Percentiles rank a stretch among this genome's conserved stretches.
Evolutionary conservation across 1,140 invertebrate genomes (phyloP).

Genomic region (Araneus ventricosus): DNA sequence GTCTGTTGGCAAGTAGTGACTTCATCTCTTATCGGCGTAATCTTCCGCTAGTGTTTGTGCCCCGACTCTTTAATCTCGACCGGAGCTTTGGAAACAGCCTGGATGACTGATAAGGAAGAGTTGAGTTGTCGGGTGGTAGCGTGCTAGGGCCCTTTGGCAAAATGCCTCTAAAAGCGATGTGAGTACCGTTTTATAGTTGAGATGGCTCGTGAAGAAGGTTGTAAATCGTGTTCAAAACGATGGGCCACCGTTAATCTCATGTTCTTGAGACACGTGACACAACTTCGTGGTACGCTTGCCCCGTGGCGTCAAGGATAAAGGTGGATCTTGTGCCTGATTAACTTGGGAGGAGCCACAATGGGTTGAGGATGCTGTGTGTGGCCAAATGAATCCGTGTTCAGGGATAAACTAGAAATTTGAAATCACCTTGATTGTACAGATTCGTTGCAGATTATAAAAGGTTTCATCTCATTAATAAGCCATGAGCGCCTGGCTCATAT

Average conservation of each 20-base stretch:
- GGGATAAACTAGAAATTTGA: too few species aligned
- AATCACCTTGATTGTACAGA: too few species aligned
- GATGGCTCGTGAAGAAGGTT: slow-evolving; percentile 1
- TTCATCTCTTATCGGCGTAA: slow-evolving; percentile 22
- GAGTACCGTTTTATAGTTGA: slow-evolving; percentile 20
- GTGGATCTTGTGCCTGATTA: not conserved
- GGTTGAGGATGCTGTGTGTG: not conserved
- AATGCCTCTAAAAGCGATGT: slow-evolving; percentile 9
- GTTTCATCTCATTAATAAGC: too few species aligned
- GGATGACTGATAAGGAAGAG: slow-evolving; percentile 20
- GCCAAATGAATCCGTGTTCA: too few species aligned
- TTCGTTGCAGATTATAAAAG: too few species aligned
- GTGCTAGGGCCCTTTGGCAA: slow-evolving; percentile 1
- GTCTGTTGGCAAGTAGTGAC: not conserved
- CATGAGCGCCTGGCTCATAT: too few species aligned
- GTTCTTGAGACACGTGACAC: not conserved
- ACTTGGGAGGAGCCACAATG: not conserved
- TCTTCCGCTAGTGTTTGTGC: slow-evolving; percentile 24
- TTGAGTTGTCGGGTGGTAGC: not conserved
- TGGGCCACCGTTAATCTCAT: not conserved
- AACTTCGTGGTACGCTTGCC: not conserved
- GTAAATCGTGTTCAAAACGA: slow-evolving; percentile 24
- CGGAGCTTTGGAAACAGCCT: slow-evolving; percentile 20
- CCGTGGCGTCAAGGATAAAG: not conserved
- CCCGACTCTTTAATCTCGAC: not conserved